These are phyloP conservation scores for Bhutanitis thaidina DNA, from an alignment of 2,888 invertebrate species.

Conservation along the genomic window DNA sequence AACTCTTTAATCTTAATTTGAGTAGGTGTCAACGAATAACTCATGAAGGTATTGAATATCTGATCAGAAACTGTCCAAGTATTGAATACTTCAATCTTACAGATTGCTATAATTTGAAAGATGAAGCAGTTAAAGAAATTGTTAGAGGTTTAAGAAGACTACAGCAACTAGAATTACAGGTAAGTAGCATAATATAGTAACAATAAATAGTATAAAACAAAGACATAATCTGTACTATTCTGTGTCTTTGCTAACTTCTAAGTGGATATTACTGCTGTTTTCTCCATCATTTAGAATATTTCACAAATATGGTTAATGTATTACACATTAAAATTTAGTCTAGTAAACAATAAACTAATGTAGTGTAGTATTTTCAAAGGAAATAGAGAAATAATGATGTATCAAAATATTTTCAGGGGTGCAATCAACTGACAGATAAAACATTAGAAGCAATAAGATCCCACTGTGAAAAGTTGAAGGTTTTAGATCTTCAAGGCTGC, in stretches of 20 bases:
- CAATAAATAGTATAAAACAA: no score
- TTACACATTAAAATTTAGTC: no score
- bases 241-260: no score
- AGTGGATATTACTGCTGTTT: no score
- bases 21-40: conserved; percentile 86
- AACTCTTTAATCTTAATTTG: conserved; percentile 81
- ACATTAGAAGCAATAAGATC: conserved; percentile 71
- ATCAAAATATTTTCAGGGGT: conserved; percentile 67
- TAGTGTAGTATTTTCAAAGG: no score
- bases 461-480: conserved; percentile 73
- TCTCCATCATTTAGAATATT: no score
- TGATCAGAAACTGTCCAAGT: conserved; percentile 84
- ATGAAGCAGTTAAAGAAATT: conserved; percentile 73
- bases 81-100: conserved; percentile 84
- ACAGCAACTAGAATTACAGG: conserved; percentile 79
- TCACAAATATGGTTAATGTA: no score
- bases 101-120: conserved; percentile 84
- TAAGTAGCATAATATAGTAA: conserved; percentile 33
- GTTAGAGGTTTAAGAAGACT: conserved; percentile 67
- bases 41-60: conserved; percentile 80
- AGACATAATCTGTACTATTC: no score
- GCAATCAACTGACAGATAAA: conserved; percentile 80
- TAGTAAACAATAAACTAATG: no score
- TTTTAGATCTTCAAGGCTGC: conserved; percentile 80
- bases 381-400: background rate